phyloP scores from a whole-genome alignment of 1,140 invertebrate genomes.

The Diorhabda carinulata region DNA sequence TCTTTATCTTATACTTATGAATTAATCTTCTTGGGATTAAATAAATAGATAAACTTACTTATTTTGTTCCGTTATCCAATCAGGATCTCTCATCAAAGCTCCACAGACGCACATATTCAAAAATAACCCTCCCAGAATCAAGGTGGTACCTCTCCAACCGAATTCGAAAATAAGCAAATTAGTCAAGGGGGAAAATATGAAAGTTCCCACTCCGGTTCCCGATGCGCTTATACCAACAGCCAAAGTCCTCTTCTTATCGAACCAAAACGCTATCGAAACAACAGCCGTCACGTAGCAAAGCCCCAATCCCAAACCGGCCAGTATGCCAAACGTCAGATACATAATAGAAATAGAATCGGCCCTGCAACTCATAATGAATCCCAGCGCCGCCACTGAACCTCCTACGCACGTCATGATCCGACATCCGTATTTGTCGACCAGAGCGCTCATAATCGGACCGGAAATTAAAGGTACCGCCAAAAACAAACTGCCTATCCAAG shows the following conservation, averaged over 20 bases:
- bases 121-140: conserved; percentile 57
- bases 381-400: conserved; percentile 69
- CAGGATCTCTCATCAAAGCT: conserved; percentile 80
- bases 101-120: conserved; percentile 88
- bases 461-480: conserved; percentile 83
- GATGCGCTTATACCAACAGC: conserved; percentile 90
- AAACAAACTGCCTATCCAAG: conserved; percentile 85
- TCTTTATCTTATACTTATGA: too few relatives aligned
- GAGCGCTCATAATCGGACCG: conserved; percentile 79
- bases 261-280: conserved; percentile 93
- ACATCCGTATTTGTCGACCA: conserved; percentile 87
- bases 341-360: conserved; percentile 70
- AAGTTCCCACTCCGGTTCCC: conserved; percentile 81
- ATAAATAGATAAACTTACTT: conserved; percentile 22
- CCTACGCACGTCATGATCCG: conserved; percentile 78
- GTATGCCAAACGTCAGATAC: conserved; percentile 81
- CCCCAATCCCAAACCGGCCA: conserved; percentile 80
- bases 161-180: conserved; percentile 70
- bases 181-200: conserved; percentile 80
- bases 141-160: conserved; percentile 82
- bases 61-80: conserved; percentile 64
- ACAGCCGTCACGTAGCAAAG: conserved; percentile 86
- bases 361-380: conserved; percentile 76
- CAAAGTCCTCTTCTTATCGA: conserved; percentile 86
- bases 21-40: too few relatives aligned